These are phyloP conservation scores for Andrena fulva DNA, from an alignment of 2,888 invertebrate genomes.

Conservation along the genomic window DNA sequence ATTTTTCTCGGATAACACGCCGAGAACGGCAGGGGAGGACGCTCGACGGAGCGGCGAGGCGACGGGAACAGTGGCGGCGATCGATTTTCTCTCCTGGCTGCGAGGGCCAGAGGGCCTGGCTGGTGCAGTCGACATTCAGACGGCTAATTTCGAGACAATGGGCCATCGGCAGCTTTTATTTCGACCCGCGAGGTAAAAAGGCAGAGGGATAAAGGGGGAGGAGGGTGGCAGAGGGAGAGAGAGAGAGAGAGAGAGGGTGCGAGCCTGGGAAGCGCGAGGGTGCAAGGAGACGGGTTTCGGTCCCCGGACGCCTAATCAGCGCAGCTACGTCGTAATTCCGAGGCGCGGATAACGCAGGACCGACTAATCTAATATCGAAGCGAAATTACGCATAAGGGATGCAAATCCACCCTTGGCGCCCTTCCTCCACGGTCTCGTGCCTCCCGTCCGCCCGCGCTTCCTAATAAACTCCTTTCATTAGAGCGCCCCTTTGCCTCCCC, in stretches of 20 bases:
- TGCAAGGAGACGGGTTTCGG: conserved; percentile 42
- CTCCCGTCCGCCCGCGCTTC: conserved; percentile 55
- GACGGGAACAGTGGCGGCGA: conserved; percentile 53
- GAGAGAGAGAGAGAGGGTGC: conserved; percentile 20
- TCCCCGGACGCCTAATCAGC: conserved; percentile 68
- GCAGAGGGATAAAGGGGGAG: conserved; percentile 26
- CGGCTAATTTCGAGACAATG: conserved; percentile 73
- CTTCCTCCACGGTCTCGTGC: conserved; percentile 50
- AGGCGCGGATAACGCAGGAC: conserved; percentile 66
- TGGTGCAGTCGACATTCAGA: conserved; percentile 56
- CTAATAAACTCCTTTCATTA: conserved; percentile 82
- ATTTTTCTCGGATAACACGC: conserved; percentile 2
- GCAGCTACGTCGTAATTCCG: conserved; percentile 62
- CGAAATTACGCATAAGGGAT: conserved; percentile 79
- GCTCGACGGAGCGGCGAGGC: conserved; percentile 30
- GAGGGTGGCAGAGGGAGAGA: conserved; percentile 16
- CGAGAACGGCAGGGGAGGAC: conserved; percentile 7
- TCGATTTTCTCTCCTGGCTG: conserved; percentile 51
- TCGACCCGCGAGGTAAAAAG: conserved; percentile 55
- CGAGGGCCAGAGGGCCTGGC: conserved; percentile 19
- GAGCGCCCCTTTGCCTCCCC: conserved; percentile 63
- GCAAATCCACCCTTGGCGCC: conserved; percentile 72
- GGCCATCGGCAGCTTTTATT: conserved; percentile 69
- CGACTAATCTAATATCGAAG: conserved; percentile 79
- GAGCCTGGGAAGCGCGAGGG: background rate